These are phyloP conservation scores for Nezara viridula DNA, from an alignment of 2,888 invertebrate species.

Conservation along the genomic window DNA sequence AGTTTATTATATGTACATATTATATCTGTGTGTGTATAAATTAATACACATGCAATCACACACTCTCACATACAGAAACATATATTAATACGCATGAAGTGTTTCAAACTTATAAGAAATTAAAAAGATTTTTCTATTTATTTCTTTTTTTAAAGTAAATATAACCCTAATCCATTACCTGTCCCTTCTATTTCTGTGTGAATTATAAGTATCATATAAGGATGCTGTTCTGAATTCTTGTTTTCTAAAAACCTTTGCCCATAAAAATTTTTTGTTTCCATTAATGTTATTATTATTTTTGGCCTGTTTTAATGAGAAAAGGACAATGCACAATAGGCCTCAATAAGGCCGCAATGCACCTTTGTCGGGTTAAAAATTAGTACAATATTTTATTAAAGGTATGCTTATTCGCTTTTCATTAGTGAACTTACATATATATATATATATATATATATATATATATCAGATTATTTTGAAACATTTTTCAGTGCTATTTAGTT, in stretches of 20 bases:
- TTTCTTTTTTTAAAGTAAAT: constrained; percentile 19
- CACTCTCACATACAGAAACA: constrained; percentile 47
- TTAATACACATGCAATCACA: constrained; percentile 44
- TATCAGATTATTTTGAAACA: no score
- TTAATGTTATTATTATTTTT: not conserved
- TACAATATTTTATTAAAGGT: no score
- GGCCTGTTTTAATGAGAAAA: not conserved
- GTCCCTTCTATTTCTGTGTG: not conserved
- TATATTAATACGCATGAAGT: constrained; percentile 49
- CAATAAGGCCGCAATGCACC: no score
- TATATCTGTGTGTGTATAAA: constrained; percentile 45
- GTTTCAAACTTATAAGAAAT: constrained; percentile 51
- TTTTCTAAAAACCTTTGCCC: not conserved
- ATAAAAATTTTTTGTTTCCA: not conserved
- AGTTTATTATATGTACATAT: constrained; percentile 48
- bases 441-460: no score
- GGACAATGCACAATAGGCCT: no score
- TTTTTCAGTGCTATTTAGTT: no score
- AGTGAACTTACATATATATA: no score
- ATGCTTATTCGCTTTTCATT: no score
- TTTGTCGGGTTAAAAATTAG: no score
- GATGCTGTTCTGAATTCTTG: not conserved
- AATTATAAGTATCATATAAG: not conserved
- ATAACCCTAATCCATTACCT: not conserved
- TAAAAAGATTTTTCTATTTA: constrained; percentile 50